A percentile compares a stretch with the other conserved stretches of the same genome.
These are phyloP conservation scores for Piscicola geometra DNA, from an alignment of 2,888 invertebrate genomes.

Conservation along the genomic window DNA sequence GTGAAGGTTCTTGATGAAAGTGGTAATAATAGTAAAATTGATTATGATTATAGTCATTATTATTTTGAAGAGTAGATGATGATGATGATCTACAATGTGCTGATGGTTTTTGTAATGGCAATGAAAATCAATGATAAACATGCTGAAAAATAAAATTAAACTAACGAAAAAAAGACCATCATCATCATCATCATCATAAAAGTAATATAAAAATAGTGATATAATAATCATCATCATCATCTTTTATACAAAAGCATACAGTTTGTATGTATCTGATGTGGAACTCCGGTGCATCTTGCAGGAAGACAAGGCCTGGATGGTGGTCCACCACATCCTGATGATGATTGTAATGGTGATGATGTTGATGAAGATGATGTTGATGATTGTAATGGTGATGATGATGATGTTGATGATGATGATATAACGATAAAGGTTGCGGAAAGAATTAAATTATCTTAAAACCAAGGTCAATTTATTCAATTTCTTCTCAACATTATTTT, in stretches of 20 bases:
- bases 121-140: not conserved
- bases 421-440: not conserved
- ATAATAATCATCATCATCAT: conserved; percentile 23
- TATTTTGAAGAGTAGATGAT: too few relatives aligned
- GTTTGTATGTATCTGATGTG: conserved; percentile 43
- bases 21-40: too few relatives aligned
- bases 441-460: too few relatives aligned
- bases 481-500: too few relatives aligned
- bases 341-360: not conserved
- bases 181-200: not conserved
- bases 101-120: too few relatives aligned
- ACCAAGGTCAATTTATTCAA: too few relatives aligned
- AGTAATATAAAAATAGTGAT: too few relatives aligned
- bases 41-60: too few relatives aligned
- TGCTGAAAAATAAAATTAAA: too few relatives aligned
- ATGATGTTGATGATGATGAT: not conserved
- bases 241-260: conserved; percentile 31
- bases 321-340: conserved; percentile 38
- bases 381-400: conserved; percentile 1
- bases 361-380: not conserved
- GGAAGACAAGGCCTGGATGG: conserved; percentile 37
- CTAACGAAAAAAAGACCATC: too few relatives aligned
- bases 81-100: too few relatives aligned
- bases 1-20: too few relatives aligned
- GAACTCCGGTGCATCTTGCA: conserved; percentile 41